Evolutionary conservation across 2,113 vertebrate species (phyloP).

Genomic region (Chloropsis hardwickii): DNA sequence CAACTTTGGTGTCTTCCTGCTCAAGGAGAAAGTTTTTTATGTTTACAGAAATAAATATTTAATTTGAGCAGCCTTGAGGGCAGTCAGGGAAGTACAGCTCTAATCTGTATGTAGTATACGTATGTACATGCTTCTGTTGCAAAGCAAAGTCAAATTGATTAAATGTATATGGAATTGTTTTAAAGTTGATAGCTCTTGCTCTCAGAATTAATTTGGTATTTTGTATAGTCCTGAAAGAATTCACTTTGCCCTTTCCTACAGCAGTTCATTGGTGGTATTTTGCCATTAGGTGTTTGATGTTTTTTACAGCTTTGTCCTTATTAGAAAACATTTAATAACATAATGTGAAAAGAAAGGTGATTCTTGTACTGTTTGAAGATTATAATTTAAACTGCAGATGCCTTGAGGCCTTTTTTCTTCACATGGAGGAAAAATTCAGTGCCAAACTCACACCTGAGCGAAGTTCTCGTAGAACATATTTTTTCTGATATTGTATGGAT

Average conservation of each 20-base stretch:
- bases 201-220: not conserved
- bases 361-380: not conserved
- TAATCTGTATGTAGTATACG: not conserved
- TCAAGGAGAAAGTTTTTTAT: not conserved
- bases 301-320: not conserved
- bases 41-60: not conserved
- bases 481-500: not conserved
- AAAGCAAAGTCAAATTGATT: not conserved
- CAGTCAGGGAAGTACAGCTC: not conserved
- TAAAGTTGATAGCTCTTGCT: not conserved
- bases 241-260: not conserved
- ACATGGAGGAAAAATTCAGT: not conserved
- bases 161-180: not conserved
- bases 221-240: not conserved
- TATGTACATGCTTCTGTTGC: not conserved
- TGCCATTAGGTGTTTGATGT: not conserved
- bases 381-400: not conserved
- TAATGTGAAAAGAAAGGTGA: not conserved
- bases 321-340: not conserved
- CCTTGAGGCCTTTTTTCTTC: not conserved
- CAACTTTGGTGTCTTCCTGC: not conserved
- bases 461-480: not conserved
- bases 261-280: not conserved
- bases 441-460: not conserved
- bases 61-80: not conserved